Percentiles rank a stretch among this genome's conserved stretches.
Evolutionary conservation across 2,113 vertebrate species (phyloP).

Genomic region (Gadus macrocephalus): DNA sequence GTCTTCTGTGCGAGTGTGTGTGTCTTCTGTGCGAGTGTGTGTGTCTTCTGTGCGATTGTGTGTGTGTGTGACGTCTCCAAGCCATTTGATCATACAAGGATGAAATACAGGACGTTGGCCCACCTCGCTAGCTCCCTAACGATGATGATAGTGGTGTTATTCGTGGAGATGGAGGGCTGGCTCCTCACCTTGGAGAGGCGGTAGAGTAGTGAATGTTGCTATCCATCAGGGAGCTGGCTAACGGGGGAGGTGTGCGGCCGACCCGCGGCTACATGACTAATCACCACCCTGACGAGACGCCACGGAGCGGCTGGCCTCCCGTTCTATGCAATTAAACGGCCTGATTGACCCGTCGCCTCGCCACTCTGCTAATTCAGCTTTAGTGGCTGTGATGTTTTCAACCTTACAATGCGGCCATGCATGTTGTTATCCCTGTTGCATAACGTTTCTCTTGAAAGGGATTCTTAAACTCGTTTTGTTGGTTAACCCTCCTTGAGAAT

Average conservation of each 20-base stretch:
- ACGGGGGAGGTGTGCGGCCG: conserved; percentile 55
- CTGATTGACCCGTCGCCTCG: conserved; percentile 69
- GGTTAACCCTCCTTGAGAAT: too few species aligned
- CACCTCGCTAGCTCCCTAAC: conserved; percentile 15
- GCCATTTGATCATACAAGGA: conserved; percentile 31
- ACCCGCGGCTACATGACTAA: conserved; percentile 70
- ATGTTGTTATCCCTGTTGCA: background rate
- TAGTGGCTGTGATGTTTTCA: background rate
- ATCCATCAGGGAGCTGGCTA: conserved; percentile 64
- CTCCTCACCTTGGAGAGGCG: conserved; percentile 57
- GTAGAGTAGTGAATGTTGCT: conserved; percentile 55
- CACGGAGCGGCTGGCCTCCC: conserved; percentile 57
- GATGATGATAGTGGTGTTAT: conserved; percentile 47
- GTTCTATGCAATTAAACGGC: conserved; percentile 63
- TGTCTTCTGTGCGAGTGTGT: conserved; percentile 1
- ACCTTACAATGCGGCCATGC: background rate
- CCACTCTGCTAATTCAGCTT: conserved; percentile 29
- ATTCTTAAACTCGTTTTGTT: background rate
- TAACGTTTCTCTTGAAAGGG: conserved; percentile 1
- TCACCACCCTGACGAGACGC: conserved; percentile 66
- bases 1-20: too few species aligned
- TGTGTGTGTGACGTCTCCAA: conserved; percentile 8
- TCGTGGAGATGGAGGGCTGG: conserved; percentile 61
- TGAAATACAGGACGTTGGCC: conserved; percentile 45
- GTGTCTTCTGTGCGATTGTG: conserved; percentile 1